Conservation (phyloP, 2,113 vertebrate genomes). For the Hymenochirus boettgeri region DNA sequence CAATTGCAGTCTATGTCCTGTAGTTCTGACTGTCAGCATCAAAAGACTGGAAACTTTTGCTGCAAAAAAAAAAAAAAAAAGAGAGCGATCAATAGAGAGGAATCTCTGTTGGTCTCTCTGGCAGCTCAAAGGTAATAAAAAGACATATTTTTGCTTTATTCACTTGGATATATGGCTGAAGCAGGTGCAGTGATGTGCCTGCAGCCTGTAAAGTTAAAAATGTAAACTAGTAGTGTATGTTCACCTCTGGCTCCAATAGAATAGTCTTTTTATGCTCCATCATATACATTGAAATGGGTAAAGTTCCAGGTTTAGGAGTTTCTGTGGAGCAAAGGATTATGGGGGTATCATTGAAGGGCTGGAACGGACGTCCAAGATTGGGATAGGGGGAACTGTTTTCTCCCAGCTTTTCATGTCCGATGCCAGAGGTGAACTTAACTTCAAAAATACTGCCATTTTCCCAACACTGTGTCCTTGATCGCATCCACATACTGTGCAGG, state of each 20-base stretch:
- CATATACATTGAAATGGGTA: conserved; percentile 48
- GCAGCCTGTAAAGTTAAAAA: conserved; percentile 70
- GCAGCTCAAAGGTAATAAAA: background rate
- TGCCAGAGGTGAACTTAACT: conserved; percentile 95
- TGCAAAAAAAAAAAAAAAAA: too few relatives aligned
- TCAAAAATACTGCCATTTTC: conserved; percentile 99
- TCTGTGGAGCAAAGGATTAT: conserved; percentile 5
- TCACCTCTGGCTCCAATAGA: conserved; percentile 72
- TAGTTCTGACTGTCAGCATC: background rate
- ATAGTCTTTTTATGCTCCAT: conserved; percentile 17
- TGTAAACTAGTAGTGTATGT: conserved; percentile 67
- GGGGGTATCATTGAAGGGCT: background rate
- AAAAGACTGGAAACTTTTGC: background rate
- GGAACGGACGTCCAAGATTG: background rate
- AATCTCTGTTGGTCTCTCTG: background rate
- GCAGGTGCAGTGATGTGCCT: conserved; percentile 66
- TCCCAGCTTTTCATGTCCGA: conserved; percentile 66
- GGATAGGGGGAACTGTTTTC: background rate
- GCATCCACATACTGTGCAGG: conserved; percentile 97
- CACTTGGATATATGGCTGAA: conserved; percentile 69
- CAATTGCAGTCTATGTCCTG: background rate
- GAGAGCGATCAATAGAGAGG: background rate
- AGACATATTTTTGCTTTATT: conserved; percentile 57
- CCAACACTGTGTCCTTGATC: conserved; percentile 99
- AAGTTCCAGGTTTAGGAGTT: conserved; percentile 67